These are phyloP conservation scores for Syngnathus floridae DNA, from an alignment of 2,113 vertebrate species.

Conservation along the genomic window DNA sequence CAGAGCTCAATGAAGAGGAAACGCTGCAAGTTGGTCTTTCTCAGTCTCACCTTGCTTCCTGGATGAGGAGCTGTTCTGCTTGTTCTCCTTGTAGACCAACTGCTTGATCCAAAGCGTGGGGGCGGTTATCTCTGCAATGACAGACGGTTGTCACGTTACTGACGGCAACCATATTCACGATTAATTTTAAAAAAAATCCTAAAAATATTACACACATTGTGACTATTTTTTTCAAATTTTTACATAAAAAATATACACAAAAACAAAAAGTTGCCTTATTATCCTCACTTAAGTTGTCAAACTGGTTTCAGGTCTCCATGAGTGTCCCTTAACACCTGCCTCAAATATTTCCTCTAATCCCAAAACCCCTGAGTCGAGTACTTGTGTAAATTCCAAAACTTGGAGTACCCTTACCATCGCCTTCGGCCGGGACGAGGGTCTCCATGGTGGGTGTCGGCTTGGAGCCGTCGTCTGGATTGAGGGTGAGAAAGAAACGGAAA, in stretches of 20 bases:
- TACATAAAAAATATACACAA: too few species aligned
- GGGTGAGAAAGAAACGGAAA: slow-evolving; percentile 99
- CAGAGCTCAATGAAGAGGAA: slow-evolving; percentile 31
- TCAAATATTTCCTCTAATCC: not conserved
- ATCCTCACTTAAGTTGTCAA: too few species aligned
- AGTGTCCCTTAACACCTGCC: not conserved
- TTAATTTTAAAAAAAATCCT: too few species aligned
- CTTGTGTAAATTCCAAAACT: not conserved
- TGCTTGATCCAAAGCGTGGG: slow-evolving; percentile 95
- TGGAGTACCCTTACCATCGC: slow-evolving; percentile 78
- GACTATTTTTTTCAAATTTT: too few species aligned
- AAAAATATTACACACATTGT: too few species aligned
- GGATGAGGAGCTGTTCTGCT: slow-evolving; percentile 81
- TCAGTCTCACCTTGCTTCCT: slow-evolving; percentile 81
- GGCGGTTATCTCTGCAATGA: slow-evolving; percentile 86
- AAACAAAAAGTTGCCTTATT: too few species aligned
- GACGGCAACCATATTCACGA: not conserved
- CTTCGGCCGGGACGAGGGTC: slow-evolving; percentile 82
- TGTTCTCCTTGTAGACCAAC: slow-evolving; percentile 85
- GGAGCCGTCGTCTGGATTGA: slow-evolving; percentile 98
- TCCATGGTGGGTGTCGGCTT: slow-evolving; percentile 95
- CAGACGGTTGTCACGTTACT: slow-evolving; percentile 9
- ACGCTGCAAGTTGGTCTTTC: slow-evolving; percentile 25
- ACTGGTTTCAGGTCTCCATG: too few species aligned
- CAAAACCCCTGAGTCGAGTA: not conserved